Evolutionary conservation across 2,113 vertebrate genomes (phyloP).

Genomic region (Smithornis capensis): DNA sequence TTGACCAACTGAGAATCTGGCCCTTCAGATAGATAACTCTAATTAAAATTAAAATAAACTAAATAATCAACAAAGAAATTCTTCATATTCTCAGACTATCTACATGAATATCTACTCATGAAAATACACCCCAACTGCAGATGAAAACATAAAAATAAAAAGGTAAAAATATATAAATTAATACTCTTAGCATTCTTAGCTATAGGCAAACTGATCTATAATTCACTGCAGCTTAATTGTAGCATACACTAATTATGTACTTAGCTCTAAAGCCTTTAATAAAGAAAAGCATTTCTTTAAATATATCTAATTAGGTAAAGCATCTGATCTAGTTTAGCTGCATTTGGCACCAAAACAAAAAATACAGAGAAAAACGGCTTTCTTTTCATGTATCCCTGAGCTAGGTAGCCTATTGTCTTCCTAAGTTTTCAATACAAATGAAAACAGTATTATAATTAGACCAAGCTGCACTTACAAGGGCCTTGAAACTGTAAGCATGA

Average conservation of each 20-base stretch:
- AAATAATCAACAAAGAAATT: not conserved
- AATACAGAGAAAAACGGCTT: not conserved
- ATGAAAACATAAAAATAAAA: not conserved
- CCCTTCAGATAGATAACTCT: not conserved
- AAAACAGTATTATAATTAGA: not conserved
- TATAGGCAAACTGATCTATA: slow-evolving; percentile 5
- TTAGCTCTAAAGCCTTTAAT: slow-evolving; percentile 55
- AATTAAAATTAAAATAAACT: not conserved
- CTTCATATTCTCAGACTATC: not conserved
- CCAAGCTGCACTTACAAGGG: not conserved
- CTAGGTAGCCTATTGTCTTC: not conserved
- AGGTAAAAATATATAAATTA: not conserved
- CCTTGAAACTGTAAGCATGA: not conserved
- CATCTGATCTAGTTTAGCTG: not conserved
- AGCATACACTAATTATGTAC: slow-evolving; percentile 11
- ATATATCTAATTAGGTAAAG: slow-evolving; percentile 23
- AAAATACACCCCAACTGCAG: not conserved
- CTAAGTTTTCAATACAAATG: not conserved
- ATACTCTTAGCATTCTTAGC: not conserved
- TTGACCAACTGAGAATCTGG: not conserved
- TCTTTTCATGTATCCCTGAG: not conserved
- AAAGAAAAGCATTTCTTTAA: slow-evolving; percentile 32
- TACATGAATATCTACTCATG: not conserved
- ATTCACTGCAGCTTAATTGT: slow-evolving; percentile 5
- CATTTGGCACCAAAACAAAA: slow-evolving; percentile 15